phyloP scores from a whole-genome alignment of 2,113 vertebrate genomes.

The Boulengeromyrus knoepffleri region DNA sequence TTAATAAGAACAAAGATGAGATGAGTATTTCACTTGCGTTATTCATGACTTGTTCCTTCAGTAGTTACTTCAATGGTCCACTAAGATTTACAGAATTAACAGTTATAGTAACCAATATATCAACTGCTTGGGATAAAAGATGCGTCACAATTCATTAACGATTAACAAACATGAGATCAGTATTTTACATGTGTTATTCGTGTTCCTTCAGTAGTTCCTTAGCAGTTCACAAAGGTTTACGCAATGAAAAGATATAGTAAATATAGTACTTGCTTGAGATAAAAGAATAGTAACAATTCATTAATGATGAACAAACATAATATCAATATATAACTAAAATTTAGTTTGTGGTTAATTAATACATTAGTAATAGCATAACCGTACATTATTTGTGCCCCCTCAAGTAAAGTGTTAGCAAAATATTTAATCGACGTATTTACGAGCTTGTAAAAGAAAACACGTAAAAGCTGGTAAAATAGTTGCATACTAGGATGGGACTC shows the following conservation, averaged over 20 bases:
- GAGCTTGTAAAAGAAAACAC: background rate
- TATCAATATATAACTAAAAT: background rate
- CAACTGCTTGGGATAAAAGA: background rate
- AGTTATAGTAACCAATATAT: background rate
- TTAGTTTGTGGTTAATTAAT: background rate
- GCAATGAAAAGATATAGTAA: background rate
- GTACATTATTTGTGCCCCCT: background rate
- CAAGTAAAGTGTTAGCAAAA: background rate
- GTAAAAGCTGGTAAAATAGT: background rate
- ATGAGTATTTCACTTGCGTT: background rate
- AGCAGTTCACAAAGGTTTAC: background rate
- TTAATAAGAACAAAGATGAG: too few relatives aligned
- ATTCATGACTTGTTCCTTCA: background rate
- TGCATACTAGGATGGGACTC: constrained; percentile 38
- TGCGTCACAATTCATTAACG: background rate
- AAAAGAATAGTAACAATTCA: background rate
- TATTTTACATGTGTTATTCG: background rate
- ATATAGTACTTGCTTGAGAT: background rate
- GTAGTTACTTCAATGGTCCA: background rate
- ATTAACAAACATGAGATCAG: background rate
- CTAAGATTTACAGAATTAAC: background rate
- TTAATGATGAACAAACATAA: background rate
- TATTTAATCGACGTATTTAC: background rate
- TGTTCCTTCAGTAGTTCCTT: background rate
- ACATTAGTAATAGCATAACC: background rate